Percentiles rank a stretch among this genome's conserved stretches.
Conservation (phyloP, 2,797 vertebrate genomes). For the Chaetophractus vellerosus region DNA sequence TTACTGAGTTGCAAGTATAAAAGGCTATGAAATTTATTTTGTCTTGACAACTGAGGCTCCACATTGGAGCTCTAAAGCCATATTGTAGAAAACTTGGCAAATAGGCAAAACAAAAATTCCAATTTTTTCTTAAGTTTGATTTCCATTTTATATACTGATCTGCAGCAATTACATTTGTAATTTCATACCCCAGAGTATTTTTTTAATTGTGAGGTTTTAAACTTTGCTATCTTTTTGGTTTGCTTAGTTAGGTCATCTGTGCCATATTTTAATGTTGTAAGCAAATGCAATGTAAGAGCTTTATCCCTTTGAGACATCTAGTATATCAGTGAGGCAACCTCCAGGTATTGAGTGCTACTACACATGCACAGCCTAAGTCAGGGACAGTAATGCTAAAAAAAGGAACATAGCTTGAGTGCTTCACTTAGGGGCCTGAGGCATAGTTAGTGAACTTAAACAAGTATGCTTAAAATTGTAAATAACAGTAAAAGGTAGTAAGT, state of each 20-base stretch:
- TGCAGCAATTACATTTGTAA: neutral
- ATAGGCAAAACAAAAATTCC: slow-evolving; percentile 9
- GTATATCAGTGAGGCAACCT: neutral
- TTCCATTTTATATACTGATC: neutral
- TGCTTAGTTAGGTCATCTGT: neutral
- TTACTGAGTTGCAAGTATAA: slow-evolving; percentile 32
- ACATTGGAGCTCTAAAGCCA: neutral
- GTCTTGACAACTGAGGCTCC: slow-evolving; percentile 4
- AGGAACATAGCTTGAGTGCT: neutral
- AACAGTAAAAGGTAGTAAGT: neutral
- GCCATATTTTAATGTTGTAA: slow-evolving; percentile 11
- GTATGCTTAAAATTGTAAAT: neutral
- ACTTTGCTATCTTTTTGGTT: neutral
- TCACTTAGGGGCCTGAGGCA: neutral
- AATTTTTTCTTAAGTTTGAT: neutral
- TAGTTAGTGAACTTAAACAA: neutral
- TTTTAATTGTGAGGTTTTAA: neutral
- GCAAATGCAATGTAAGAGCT: neutral
- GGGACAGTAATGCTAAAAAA: neutral
- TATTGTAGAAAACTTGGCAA: slow-evolving; percentile 24
- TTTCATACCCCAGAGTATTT: neutral
- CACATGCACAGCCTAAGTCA: neutral
- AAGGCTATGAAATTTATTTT: slow-evolving; percentile 27
- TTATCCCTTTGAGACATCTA: neutral
- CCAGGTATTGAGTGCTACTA: neutral